A percentile compares a stretch with the other conserved stretches of the same genome.
phyloP scores from a whole-genome alignment of 2,888 invertebrate genomes.

The Drosophila anomalipes region DNA sequence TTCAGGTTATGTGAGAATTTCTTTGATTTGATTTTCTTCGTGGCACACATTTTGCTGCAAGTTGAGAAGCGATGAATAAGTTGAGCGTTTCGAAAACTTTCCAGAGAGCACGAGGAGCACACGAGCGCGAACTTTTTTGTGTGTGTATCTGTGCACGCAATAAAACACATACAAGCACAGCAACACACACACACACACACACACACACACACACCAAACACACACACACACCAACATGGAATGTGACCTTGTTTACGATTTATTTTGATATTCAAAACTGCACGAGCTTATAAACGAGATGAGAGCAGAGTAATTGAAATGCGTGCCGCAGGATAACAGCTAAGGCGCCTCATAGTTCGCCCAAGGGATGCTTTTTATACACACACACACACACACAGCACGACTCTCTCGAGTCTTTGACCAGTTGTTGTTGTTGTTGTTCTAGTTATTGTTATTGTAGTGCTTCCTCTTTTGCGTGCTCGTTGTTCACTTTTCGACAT shows the following conservation, averaged over 20 bases:
- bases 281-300: conserved; percentile 54
- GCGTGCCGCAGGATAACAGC: conserved; percentile 58
- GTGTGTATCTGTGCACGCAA: conserved; percentile 53
- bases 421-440: conserved; percentile 38
- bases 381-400: background rate
- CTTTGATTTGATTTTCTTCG: conserved; percentile 68
- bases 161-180: conserved; percentile 8
- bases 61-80: conserved; percentile 54
- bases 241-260: conserved; percentile 79
- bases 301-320: conserved; percentile 57
- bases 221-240: conserved; percentile 46
- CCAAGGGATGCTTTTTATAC: conserved; percentile 53
- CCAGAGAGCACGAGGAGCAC: conserved; percentile 25
- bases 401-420: conserved; percentile 24
- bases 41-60: conserved; percentile 80
- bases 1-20: conserved; percentile 77
- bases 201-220: conserved; percentile 25
- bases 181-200: conserved; percentile 41
- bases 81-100: conserved; percentile 53
- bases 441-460: conserved; percentile 30
- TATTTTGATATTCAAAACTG: conserved; percentile 79
- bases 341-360: conserved; percentile 35
- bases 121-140: conserved; percentile 34
- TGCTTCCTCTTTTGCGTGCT: conserved; percentile 24
- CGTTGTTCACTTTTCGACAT: conserved; percentile 55